These are phyloP conservation scores for Lacanobia wlatinum DNA, from an alignment of 2,888 invertebrate genomes.

Conservation along the genomic window DNA sequence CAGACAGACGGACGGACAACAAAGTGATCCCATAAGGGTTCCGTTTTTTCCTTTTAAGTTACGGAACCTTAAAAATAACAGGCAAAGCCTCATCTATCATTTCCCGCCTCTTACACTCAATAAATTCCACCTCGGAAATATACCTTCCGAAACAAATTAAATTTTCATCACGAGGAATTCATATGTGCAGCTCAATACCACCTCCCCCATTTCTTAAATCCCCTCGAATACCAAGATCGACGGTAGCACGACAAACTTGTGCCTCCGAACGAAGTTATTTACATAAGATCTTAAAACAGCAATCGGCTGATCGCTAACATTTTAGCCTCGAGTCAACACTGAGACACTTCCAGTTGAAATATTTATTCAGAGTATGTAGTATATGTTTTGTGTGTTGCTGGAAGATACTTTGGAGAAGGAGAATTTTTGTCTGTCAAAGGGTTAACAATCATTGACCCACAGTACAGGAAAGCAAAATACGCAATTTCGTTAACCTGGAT, in stretches of 20 bases:
- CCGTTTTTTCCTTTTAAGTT: too few species aligned
- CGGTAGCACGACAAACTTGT: slow-evolving; percentile 79
- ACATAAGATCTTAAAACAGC: slow-evolving; percentile 87
- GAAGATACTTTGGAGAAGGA: slow-evolving; percentile 4
- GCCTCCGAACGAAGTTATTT: slow-evolving; percentile 79
- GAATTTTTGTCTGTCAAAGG: too few species aligned
- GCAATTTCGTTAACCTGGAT: too few species aligned
- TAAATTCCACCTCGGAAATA: not conserved
- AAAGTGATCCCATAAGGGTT: too few species aligned
- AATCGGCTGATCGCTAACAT: slow-evolving; percentile 83
- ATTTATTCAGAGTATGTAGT: slow-evolving; percentile 68
- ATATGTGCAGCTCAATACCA: slow-evolving; percentile 30
- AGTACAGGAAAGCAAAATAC: too few species aligned
- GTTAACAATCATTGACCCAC: too few species aligned
- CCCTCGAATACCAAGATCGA: slow-evolving; percentile 69
- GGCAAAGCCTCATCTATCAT: not conserved
- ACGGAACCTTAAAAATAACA: too few species aligned
- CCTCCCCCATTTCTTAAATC: slow-evolving; percentile 33
- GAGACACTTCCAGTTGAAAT: slow-evolving; percentile 75
- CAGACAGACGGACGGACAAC: too few species aligned
- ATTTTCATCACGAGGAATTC: not conserved
- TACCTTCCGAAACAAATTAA: slow-evolving; percentile 1
- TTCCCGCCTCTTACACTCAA: not conserved
- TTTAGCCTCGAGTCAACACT: slow-evolving; percentile 81
- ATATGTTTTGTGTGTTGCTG: slow-evolving; percentile 52